Base-by-base conservation (phyloP, 2,797 vertebrate genomes). In the Lagorchestes hirsutus region DNA sequence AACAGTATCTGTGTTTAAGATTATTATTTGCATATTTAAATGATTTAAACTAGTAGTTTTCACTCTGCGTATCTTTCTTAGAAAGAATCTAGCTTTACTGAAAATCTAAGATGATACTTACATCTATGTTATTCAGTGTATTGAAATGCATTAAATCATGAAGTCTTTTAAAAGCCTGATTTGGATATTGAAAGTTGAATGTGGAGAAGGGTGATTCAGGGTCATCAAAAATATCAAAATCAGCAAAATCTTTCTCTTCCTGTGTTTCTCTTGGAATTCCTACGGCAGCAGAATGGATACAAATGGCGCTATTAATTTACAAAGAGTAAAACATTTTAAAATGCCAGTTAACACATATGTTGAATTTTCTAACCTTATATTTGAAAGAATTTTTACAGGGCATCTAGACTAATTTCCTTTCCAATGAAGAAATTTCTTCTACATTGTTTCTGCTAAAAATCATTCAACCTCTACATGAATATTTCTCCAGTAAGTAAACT, bases 81-180 rank as follows among this genome's bases (percentile, higher is more conserved):
- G 50, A 62, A 95, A 56, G 27, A 18, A 52, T 0, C 0, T 58
- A 59, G 50, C 90, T 27, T 18, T 4, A 22, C 31, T 52, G 1
- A 0, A 0, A 4, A 40, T 46, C 31, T 0, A 0, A 29, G 56
- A 28, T 58, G 1, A 56, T 90, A 98, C 99, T 95, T 97, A 99
- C 99, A 91, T 99, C 99, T 54, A 99, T 99, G 98, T 99, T 99
- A 98, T 99, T 99, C 93, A 99, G 99, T 0, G 99, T 99, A 98
- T 99, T 99, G 98, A 99, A 99, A 97, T 99, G 99, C 99, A 99
- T 99, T 9, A 99, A 99, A 97, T 99, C 99, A 0, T 99, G 99
- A 5, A 99, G 99, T 94, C 99, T 99, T 93, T 98, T 99, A 98
- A 99, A 99, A 18, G 99, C 99, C 96, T 99, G 98, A 54, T 99